Base-by-base conservation (phyloP, 2,888 invertebrate species). In the Xestia sexstrigata region DNA sequence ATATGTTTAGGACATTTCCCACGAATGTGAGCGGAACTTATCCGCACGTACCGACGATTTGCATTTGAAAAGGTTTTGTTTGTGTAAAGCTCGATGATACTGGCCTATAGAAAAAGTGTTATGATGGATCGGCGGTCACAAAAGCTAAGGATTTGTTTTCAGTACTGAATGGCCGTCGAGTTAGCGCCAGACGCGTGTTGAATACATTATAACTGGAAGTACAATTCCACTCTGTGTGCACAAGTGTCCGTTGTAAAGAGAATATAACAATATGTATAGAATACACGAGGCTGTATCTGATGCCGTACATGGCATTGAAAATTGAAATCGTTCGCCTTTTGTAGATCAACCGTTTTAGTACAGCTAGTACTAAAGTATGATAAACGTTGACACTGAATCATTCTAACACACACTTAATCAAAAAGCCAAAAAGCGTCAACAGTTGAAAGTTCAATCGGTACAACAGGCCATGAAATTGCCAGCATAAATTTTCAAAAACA, bases 31-130 rank as follows among this genome's bases (percentile, higher is more conserved):
- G 90, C 94, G 94, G 95, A 95, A 96, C 96, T 94, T 95, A 96
- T 95, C 94, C 93, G 86, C 96, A 96, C 96, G 96, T 96, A 94
- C 94, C 88, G 85, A 84, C 92, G 91, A 96, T 96, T 96, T 96
- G 93, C 96, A 95, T 96, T 95, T 95, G 94, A 96, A 96, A 95
- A 93, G 94, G 93, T 91, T 93, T 95, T 96, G 96, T 96, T 96
- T 96, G 95, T 94, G 93, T 94, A 94, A 88, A 95, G 94, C 94
- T 94, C 93, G 91, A 88, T 92, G 93, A 94, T 94, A 92, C 90
- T 92, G 93, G 94, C 94, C 95, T 95, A 95, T 95, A 94, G 95
- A 95, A 95, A 94, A 96, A 95, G 91, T 93, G 75, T 80, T 85
- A 94, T 96, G 96, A 96, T 95, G 96, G 94, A 96, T 96, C 91